Base-by-base conservation (phyloP, 2,797 vertebrate species). In the Microchirus variegatus region DNA sequence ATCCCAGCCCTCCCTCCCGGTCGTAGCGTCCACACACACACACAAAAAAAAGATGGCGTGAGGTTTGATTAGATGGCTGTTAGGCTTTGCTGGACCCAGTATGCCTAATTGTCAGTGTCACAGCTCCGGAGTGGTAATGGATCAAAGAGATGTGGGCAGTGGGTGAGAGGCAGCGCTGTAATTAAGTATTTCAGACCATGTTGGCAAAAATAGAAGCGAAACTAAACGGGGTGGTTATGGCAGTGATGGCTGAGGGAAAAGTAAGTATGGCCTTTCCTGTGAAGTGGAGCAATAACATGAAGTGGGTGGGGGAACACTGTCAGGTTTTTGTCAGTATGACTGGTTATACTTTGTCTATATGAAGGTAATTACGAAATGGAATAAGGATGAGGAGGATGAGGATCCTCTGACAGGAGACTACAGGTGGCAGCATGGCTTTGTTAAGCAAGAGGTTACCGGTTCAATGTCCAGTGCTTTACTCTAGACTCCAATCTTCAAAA, bases 1-100 rank as follows among this genome's bases (percentile, higher is more conserved):
- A 85, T 83, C 77, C 77, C 80, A 73, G 75, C 80, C 80, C 75
- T 73, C 71, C 58, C 54, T 83, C 59, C 53, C 75, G 76, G 31
- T 67, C 38, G 76, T 57, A 36, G 5, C 10, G 50, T 68, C 73
- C 62, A 63, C 74, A 41, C 78, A 42, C 3, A 22, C 3, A 22
- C 2, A 22, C 2, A 3, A 3, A 31, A 31, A 31, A 81, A 71
- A 61, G 65, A 76, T 60, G 52, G 54, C 9, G 44, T 63, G 63
- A 37, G 64, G 67, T 68, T 80, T 77, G 61, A 83, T 65, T 70
- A 50, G 61, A 73, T 53, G 41, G 73, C 60, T 45, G 50, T 19
- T 52, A 57, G 63, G 55, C 59, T 77, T 62, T 73, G 63, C 53
- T 60, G 70, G 74, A 55, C 60, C 17, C 43, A 70, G 51, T 52